Evolutionary conservation across 2,113 vertebrate species (phyloP).

Genomic region (Hippotragus niger): DNA sequence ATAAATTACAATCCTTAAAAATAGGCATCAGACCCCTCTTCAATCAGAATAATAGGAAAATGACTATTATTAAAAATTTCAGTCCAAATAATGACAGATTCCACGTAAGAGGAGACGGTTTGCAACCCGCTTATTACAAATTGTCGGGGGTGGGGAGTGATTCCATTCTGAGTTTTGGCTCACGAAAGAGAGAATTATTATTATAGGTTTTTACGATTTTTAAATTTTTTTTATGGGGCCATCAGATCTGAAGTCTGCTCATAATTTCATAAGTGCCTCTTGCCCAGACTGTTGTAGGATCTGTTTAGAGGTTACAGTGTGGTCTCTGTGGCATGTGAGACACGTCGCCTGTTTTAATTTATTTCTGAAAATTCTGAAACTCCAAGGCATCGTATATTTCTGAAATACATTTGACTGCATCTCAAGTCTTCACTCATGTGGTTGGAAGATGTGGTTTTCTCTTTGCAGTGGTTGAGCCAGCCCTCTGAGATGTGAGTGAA

Average conservation of each 20-base stretch:
- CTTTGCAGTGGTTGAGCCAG: too few relatives aligned
- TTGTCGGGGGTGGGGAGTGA: background rate
- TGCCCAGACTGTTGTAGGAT: background rate
- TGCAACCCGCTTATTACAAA: background rate
- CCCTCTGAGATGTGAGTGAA: background rate
- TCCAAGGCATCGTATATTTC: background rate
- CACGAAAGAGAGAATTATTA: background rate
- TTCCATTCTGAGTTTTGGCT: too few relatives aligned
- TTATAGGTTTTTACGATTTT: background rate
- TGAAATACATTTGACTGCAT: background rate
- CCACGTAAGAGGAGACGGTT: rapidly evolving
- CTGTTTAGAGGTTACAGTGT: background rate
- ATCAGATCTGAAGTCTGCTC: background rate
- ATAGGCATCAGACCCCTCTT: background rate
- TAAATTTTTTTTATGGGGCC: background rate
- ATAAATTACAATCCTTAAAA: background rate
- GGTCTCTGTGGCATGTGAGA: background rate
- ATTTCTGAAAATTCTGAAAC: background rate
- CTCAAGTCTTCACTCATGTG: background rate
- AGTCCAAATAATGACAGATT: background rate
- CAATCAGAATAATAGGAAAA: background rate
- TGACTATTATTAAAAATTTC: background rate
- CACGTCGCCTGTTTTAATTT: background rate
- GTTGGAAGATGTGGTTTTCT: background rate
- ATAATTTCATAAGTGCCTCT: background rate